Conservation (phyloP, 2,888 invertebrate species). For the Lottia gigantea region DNA sequence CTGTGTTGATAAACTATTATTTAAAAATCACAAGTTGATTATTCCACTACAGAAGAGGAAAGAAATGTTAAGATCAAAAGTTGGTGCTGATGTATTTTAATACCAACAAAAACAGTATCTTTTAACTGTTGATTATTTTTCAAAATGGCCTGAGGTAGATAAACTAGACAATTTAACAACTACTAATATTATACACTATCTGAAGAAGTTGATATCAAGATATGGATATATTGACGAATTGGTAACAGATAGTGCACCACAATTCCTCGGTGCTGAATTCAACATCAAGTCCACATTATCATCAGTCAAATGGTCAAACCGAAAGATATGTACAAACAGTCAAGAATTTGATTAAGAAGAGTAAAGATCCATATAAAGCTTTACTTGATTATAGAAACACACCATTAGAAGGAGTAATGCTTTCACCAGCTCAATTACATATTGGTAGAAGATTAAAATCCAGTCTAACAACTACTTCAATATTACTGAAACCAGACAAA, state of each 20-base stretch:
- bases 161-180: slow-evolving; percentile 16
- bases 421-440: neutral
- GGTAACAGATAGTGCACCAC: neutral
- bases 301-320: neutral
- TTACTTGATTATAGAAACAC: neutral
- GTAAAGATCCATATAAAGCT: neutral
- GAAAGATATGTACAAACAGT: neutral
- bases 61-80: slow-evolving; percentile 20
- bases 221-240: neutral
- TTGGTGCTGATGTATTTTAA: slow-evolving; percentile 23
- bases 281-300: neutral
- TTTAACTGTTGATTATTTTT: slow-evolving; percentile 25
- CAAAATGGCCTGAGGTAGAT: slow-evolving; percentile 22
- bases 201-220: slow-evolving; percentile 13
- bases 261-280: neutral
- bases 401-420: neutral
- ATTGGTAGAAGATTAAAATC: too few species aligned
- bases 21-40: slow-evolving; percentile 20
- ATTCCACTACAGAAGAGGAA: slow-evolving; percentile 15
- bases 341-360: neutral
- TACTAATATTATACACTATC: slow-evolving; percentile 10
- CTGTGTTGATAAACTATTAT: slow-evolving; percentile 17
- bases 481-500: neutral
- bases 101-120: slow-evolving; percentile 20
- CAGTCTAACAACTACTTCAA: neutral